phyloP scores from a whole-genome alignment of 1,140 invertebrate genomes.

The Calephelis nemesis region DNA sequence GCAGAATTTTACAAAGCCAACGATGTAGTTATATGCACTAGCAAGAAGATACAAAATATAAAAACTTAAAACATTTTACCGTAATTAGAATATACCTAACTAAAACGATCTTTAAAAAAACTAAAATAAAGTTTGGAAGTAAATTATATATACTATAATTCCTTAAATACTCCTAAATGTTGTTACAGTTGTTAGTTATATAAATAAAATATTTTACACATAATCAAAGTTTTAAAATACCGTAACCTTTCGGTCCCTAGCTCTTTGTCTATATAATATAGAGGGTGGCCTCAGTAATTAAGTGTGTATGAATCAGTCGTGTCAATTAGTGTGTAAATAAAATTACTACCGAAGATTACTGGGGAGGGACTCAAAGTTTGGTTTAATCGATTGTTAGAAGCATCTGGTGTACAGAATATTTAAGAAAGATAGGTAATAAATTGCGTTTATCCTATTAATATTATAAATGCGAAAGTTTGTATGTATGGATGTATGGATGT shows the following conservation, averaged over 20 bases:
- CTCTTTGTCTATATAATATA: neutral
- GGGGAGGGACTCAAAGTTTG: conserved; percentile 35
- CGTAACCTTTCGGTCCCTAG: neutral
- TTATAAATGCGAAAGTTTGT: no score
- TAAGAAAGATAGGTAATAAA: no score
- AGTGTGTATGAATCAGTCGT: conserved; percentile 50
- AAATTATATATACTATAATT: neutral
- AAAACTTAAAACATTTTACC: no score
- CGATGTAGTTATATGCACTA: no score
- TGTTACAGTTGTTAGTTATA: neutral
- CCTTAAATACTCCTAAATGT: neutral
- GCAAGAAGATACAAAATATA: no score
- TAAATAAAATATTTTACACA: neutral
- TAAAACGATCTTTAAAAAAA: no score
- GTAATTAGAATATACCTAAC: no score
- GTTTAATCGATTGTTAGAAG: neutral
- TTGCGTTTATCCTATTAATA: no score
- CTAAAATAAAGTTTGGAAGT: no score
- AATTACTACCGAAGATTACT: conserved; percentile 36
- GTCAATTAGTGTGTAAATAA: conserved; percentile 50
- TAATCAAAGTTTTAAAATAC: neutral
- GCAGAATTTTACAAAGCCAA: no score
- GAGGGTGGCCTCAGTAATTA: conserved; percentile 45
- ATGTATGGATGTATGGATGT: no score
- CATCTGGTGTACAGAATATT: no score